Evolutionary conservation across 1,140 invertebrate species (phyloP).

Genomic region (Drosophila chauvacae): DNA sequence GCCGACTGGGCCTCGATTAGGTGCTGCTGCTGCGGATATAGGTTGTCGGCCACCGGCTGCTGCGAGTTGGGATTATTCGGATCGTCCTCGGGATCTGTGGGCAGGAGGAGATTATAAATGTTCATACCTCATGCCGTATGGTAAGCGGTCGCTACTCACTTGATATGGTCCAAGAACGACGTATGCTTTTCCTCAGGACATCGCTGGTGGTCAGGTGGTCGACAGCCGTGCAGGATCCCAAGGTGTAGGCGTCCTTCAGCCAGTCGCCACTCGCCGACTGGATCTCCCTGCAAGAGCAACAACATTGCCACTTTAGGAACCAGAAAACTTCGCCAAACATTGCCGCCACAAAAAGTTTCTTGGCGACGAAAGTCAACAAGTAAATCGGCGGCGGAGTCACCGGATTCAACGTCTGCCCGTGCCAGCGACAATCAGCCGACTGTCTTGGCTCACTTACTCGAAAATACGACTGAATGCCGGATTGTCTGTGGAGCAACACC

Average conservation of each 20-base stretch:
- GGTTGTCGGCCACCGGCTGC: slow-evolving; percentile 71
- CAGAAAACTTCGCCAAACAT: slow-evolving; percentile 71
- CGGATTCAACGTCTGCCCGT: slow-evolving; percentile 50
- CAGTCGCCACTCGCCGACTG: slow-evolving; percentile 89
- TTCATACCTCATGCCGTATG: background rate
- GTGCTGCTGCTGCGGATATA: slow-evolving; percentile 81
- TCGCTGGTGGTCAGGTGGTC: slow-evolving; percentile 87
- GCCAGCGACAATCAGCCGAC: slow-evolving; percentile 50
- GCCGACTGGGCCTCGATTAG: slow-evolving; percentile 74
- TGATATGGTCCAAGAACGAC: slow-evolving; percentile 89
- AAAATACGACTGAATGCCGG: slow-evolving; percentile 18
- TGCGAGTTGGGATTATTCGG: slow-evolving; percentile 79
- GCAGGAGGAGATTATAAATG: background rate
- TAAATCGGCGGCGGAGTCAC: slow-evolving; percentile 9
- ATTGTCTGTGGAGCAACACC: slow-evolving; percentile 34
- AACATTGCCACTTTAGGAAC: slow-evolving; percentile 76
- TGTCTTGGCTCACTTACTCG: slow-evolving; percentile 35
- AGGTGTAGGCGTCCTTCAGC: slow-evolving; percentile 88
- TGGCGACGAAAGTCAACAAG: slow-evolving; percentile 17
- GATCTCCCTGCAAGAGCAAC: slow-evolving; percentile 88
- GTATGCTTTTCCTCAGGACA: slow-evolving; percentile 88
- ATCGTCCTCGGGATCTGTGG: slow-evolving; percentile 81
- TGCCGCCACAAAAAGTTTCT: slow-evolving; percentile 12
- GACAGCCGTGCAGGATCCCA: slow-evolving; percentile 80
- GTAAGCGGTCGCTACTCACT: slow-evolving; percentile 84